Percentiles rank a stretch among this genome's conserved stretches.
Evolutionary conservation across 2,113 vertebrate species (phyloP).

Genomic region (Prochilodus magdalenae): DNA sequence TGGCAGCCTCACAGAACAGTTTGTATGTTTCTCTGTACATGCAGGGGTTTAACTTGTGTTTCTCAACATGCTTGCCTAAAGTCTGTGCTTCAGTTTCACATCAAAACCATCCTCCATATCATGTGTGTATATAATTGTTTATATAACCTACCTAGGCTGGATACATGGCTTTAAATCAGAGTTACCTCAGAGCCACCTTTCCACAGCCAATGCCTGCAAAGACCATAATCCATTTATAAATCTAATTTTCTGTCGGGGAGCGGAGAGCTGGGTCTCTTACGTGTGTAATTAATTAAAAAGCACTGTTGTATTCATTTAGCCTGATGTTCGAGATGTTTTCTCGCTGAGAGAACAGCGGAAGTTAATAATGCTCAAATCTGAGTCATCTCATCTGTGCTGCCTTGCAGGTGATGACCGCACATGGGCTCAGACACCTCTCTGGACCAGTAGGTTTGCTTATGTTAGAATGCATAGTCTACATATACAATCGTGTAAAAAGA

Average conservation of each 20-base stretch:
- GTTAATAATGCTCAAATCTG: background rate
- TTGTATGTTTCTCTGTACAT: background rate
- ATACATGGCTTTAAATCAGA: background rate
- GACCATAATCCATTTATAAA: background rate
- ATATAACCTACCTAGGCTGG: background rate
- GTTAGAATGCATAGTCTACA: background rate
- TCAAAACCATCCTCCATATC: background rate
- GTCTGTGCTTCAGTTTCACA: background rate
- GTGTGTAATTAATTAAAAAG: conserved; percentile 7
- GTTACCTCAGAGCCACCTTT: background rate
- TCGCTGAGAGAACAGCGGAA: background rate
- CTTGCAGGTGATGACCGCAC: conserved; percentile 77
- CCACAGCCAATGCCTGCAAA: background rate
- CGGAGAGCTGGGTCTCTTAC: background rate
- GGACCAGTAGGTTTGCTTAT: conserved; percentile 70
- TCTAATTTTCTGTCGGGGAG: background rate
- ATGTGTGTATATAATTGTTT: background rate
- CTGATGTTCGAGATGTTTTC: background rate
- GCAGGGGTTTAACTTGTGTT: background rate
- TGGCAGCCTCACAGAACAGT: background rate
- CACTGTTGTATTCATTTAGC: background rate
- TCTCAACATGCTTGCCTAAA: background rate
- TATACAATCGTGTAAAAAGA: no score
- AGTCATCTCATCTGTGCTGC: conserved; percentile 51
- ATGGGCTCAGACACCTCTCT: conserved; percentile 76